Conservation (phyloP, 2,797 vertebrate species). For the Cuculus canorus region DNA sequence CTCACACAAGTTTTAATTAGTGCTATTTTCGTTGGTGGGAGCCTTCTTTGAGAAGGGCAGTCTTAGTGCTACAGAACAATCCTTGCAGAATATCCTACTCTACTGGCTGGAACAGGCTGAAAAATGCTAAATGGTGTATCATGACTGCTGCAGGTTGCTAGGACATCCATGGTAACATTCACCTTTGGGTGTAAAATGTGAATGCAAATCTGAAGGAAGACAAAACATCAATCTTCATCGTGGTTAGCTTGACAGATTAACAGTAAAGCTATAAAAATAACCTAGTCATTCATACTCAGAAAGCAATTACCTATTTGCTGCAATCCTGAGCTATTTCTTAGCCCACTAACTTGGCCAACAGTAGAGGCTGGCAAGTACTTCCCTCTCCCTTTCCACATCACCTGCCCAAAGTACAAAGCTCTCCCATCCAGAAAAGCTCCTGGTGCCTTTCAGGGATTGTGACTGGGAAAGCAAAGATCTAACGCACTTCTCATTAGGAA, state of each 20-base stretch:
- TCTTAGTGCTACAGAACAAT: neutral
- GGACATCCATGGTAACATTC: neutral
- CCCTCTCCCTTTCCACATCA: neutral
- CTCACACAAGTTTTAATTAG: neutral
- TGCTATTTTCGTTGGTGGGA: neutral
- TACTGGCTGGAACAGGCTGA: neutral
- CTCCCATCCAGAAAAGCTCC: neutral
- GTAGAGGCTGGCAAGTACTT: neutral
- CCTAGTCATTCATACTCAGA: neutral
- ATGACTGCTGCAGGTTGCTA: neutral
- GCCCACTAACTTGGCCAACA: neutral
- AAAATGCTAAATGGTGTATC: neutral
- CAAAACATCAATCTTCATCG: neutral
- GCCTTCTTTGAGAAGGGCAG: neutral
- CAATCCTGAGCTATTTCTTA: neutral
- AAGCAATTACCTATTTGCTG: neutral
- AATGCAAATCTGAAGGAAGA: neutral
- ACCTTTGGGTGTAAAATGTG: neutral
- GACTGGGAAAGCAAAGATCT: neutral
- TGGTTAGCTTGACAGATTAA: neutral
- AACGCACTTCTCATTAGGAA: neutral
- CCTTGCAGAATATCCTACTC: neutral
- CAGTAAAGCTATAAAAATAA: neutral
- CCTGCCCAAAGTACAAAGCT: neutral
- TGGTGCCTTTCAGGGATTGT: neutral